phyloP scores from a whole-genome alignment of 92 coral and sea anemone genomes.

The Blastomussa wellsi region DNA sequence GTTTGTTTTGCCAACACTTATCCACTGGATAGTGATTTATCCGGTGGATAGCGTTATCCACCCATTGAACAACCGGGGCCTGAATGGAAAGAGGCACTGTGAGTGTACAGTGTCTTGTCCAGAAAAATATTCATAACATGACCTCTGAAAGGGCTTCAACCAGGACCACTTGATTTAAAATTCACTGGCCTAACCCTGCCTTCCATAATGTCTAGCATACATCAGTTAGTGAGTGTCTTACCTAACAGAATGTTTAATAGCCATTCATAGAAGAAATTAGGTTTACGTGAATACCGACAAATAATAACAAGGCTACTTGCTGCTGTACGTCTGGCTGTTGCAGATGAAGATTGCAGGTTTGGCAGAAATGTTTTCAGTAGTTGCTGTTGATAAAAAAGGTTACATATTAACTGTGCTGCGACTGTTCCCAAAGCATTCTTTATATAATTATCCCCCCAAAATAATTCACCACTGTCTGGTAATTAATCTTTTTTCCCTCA shows the following conservation, averaged over 20 bases:
- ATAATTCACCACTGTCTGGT: no score
- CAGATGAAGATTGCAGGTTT: conserved; percentile 79
- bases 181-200: no score
- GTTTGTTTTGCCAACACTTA: no score
- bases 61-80: no score
- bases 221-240: conserved; percentile 29
- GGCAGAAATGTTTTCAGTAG: conserved; percentile 89
- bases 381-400: conserved; percentile 53
- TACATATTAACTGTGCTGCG: background rate
- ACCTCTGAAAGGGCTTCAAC: no score
- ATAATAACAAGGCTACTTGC: conserved; percentile 80
- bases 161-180: no score
- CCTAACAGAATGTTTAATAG: conserved; percentile 84
- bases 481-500: background rate
- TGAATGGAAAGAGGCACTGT: no score
- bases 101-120: no score
- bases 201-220: no score
- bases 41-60: no score
- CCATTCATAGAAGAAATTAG: conserved; percentile 84
- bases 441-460: background rate
- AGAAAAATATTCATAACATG: no score
- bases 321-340: conserved; percentile 93
- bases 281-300: conserved; percentile 91
- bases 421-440: background rate
- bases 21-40: no score